A percentile compares a stretch with the other conserved stretches of the same genome.
Conservation (phyloP, 2,797 vertebrate species). For the Apogon hyalosoma region DNA sequence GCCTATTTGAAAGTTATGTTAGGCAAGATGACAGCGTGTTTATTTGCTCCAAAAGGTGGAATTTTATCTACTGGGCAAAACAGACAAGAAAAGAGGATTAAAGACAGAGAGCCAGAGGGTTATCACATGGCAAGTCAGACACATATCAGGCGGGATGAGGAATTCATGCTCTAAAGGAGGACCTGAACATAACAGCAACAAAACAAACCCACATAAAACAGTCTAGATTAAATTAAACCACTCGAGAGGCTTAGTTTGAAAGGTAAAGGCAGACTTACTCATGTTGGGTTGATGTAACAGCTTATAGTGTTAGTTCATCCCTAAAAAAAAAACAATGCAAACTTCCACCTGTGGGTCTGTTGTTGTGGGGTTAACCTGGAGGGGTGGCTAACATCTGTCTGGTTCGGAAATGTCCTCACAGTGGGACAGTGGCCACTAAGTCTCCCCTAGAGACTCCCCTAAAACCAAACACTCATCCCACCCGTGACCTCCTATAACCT, state of each 20-base stretch:
- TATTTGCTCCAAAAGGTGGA: not conserved
- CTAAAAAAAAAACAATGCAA: conserved; percentile 19
- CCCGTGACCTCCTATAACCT: conserved; percentile 66
- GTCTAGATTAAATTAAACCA: conserved; percentile 17
- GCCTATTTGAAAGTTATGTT: not conserved
- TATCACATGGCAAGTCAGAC: conserved; percentile 40
- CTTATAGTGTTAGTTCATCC: conserved; percentile 11
- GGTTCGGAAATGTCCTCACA: conserved; percentile 35
- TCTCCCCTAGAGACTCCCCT: conserved; percentile 45
- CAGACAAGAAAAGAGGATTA: conserved; percentile 11
- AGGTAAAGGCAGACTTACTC: not conserved
- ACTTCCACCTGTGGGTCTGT: conserved; percentile 52
- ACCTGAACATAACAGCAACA: conserved; percentile 4
- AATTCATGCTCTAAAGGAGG: conserved; percentile 31
- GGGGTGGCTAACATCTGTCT: conserved; percentile 62
- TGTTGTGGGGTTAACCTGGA: conserved; percentile 51
- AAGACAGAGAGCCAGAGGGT: conserved; percentile 14
- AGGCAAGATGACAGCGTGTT: not conserved
- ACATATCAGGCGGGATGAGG: conserved; percentile 21
- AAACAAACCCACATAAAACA: conserved; percentile 3
- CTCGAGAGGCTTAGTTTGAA: conserved; percentile 9
- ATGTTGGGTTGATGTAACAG: conserved; percentile 18
- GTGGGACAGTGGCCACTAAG: conserved; percentile 50
- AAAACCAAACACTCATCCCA: conserved; percentile 59
- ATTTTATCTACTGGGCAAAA: conserved; percentile 2